Evolutionary conservation across 1,140 invertebrate genomes (phyloP).

Genomic region (Brachionus paranguensis): DNA sequence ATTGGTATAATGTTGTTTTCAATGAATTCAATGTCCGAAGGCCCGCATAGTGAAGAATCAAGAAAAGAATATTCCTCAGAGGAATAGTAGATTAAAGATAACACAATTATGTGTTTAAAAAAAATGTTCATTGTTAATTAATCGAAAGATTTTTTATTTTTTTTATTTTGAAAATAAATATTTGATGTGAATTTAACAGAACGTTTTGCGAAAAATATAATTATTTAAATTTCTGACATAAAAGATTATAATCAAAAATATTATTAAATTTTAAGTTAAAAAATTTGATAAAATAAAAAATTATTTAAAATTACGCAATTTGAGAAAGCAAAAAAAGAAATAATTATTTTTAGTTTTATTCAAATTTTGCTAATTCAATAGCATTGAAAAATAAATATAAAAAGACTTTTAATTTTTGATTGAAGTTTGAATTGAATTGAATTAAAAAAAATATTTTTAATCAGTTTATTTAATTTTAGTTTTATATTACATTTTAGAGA

Average conservation of each 20-base stretch:
- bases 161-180: not conserved
- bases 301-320: too few relatives aligned
- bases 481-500: too few relatives aligned
- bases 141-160: not conserved
- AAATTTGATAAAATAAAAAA: too few relatives aligned
- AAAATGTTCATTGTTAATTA: not conserved
- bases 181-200: not conserved
- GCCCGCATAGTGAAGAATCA: conserved; percentile 2
- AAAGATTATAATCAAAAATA: not conserved
- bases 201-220: not conserved
- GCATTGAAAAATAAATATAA: too few relatives aligned
- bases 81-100: not conserved
- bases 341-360: too few relatives aligned
- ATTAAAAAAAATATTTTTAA: too few relatives aligned
- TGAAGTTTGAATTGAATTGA: too few relatives aligned
- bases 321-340: too few relatives aligned
- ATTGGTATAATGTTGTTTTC: conserved; percentile 5
- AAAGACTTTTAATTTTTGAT: too few relatives aligned
- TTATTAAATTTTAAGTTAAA: too few relatives aligned
- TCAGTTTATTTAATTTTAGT: too few relatives aligned
- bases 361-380: too few relatives aligned
- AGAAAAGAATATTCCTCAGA: not conserved
- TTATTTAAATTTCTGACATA: not conserved
- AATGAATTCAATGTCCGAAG: not conserved
- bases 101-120: not conserved